These are phyloP conservation scores for Sminthopsis crassicaudata DNA, from an alignment of 2,113 vertebrate species.

Conservation along the genomic window DNA sequence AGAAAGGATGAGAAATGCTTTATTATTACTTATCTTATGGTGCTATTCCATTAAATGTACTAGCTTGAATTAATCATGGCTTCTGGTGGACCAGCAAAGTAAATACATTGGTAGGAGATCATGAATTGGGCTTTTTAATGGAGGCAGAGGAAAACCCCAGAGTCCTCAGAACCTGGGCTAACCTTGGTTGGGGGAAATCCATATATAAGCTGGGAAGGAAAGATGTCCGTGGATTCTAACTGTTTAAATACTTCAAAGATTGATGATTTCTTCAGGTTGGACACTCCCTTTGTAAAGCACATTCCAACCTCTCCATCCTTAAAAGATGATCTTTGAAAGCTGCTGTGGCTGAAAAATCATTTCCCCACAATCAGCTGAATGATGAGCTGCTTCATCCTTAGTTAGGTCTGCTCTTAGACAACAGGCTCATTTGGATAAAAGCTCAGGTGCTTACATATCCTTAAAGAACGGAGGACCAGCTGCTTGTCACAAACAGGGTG, in stretches of 20 bases:
- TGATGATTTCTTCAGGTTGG: not conserved
- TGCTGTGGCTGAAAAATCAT: not conserved
- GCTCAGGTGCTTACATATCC: not conserved
- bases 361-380: not conserved
- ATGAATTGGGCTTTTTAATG: not conserved
- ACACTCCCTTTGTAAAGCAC: not conserved
- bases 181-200: not conserved
- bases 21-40: not conserved
- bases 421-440: not conserved
- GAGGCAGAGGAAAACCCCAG: not conserved
- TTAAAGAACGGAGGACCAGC: not conserved
- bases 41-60: not conserved
- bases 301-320: not conserved
- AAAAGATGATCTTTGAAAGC: not conserved
- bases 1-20: not conserved
- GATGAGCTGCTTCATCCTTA: not conserved
- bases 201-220: not conserved
- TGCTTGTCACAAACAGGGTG: not conserved
- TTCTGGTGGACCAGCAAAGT: not conserved
- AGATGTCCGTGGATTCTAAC: not conserved
- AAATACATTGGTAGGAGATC: not conserved
- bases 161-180: not conserved
- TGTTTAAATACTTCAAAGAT: not conserved
- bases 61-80: not conserved
- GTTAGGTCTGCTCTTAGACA: not conserved